Percentiles rank a stretch among this genome's conserved stretches.
Evolutionary conservation across 2,888 invertebrate genomes (phyloP).

Genomic region (Dusona sp.): DNA sequence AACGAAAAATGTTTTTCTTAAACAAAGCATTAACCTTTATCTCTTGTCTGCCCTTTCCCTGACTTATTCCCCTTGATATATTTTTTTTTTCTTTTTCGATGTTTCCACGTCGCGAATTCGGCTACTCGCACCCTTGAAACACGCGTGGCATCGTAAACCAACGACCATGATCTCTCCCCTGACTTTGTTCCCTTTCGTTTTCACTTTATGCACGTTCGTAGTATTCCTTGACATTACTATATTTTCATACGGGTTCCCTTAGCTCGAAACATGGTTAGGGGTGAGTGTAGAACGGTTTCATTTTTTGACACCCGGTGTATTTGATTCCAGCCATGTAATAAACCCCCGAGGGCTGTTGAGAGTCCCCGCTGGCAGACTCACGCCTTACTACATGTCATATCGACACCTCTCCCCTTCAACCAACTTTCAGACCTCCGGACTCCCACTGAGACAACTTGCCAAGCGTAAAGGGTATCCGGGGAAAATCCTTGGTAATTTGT

Average conservation of each 20-base stretch:
- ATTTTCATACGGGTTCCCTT: constrained; percentile 61
- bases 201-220: constrained; percentile 40
- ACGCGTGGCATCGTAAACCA: constrained; percentile 74
- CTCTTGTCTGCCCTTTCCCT: constrained; percentile 4
- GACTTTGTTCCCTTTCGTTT: constrained; percentile 43
- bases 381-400: constrained; percentile 83
- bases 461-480: constrained; percentile 73
- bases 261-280: constrained; percentile 68
- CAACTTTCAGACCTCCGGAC: constrained; percentile 47
- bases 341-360: constrained; percentile 82
- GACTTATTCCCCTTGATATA: constrained; percentile 30
- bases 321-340: constrained; percentile 85
- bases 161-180: constrained; percentile 71
- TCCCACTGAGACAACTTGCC: constrained; percentile 62
- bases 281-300: constrained; percentile 79
- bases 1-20: not conserved
- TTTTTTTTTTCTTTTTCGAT: constrained; percentile 57
- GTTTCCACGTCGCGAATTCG: constrained; percentile 36
- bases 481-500: constrained; percentile 84
- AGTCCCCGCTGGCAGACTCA: constrained; percentile 72
- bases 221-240: constrained; percentile 46
- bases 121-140: constrained; percentile 57
- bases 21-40: not conserved
- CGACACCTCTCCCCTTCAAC: constrained; percentile 80
- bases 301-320: constrained; percentile 85